Evolutionary conservation across 2,797 vertebrate genomes (phyloP), one percentile per base, ranked within the genome.

Genomic region (Hafferia zeledoni): DNA sequence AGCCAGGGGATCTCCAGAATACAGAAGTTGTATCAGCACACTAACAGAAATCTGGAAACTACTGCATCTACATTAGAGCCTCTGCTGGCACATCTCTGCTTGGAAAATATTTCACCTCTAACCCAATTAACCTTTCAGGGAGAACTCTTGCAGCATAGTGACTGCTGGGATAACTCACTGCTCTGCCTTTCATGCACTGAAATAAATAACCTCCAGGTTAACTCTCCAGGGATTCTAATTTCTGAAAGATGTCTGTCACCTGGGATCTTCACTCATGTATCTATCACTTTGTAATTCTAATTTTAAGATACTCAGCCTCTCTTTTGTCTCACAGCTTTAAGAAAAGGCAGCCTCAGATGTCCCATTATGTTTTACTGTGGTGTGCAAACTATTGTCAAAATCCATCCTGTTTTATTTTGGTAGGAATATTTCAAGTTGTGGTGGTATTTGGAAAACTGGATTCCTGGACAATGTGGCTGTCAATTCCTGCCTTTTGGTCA

Each of bases 81-180:
- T 95, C 86, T 63, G 67, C 90, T 76, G 86, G 70, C 55, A 55
- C 30, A 65, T 61, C 65, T 89, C 77, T 79, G 77, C 46, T 15
- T 20, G 50, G 61, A 55, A 89, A 95, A 95, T 91, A 75, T 71
- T 60, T 49, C 46, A 88, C 61, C 69, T 94, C 72, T 92, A 90
- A 81, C 69, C 85, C 72, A 81, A 91, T 90, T 94, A 91, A 91
- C 83, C 82, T 95, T 93, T 80, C 39, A 46, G 83, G 57, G 64
- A 71, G 77, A 94, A 90, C 70, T 39, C 90, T 72, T 88, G 63
- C 41, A 90, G 86, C 67, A 31, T 4, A 59, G 74, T 35, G 18
- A 53, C 60, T 64, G 49, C 50, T 2, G 3, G 9, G 70, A 81
- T 70, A 88, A 59, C 57, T 55, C 72, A 53, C 30, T 13, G 53